Evolutionary conservation across 2,113 vertebrate genomes (phyloP), one percentile per base, ranked within the genome.

Genomic region (Chlorocebus sabaeus): DNA sequence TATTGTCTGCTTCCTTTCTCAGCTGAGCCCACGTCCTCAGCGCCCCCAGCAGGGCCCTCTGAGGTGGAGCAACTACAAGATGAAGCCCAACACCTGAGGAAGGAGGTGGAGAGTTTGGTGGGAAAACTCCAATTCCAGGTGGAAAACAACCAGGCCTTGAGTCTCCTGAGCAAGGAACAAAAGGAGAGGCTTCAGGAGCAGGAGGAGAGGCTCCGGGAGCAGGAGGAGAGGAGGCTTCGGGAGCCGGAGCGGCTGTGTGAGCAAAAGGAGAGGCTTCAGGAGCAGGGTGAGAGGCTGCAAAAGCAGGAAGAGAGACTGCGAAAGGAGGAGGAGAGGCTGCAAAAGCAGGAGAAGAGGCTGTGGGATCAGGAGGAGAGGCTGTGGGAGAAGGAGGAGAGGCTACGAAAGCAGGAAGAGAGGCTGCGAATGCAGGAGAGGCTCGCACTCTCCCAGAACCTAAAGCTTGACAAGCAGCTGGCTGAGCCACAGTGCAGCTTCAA

Each of bases 381-480:
- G 48, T 14, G 48, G 12, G 3, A 50, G 0, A 0, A 50, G 13
- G 48, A 50, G 13, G 3, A 50, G 50, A 50, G 14, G 14, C 50
- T 50, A 0, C 2, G 45, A 2, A 2, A 11, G 2, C 0, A 48
- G 45, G 48, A 50, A 3, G 48, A 50, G 99, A 99, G 38, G 99
- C 99, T 97, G 8, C 8, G 7, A 45, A 45, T 1, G 45, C 45
- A 45, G 8, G 50, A 16, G 99, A 99, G 38, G 99, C 99, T 97
- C 99, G 99, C 99, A 0, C 98, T 99, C 87, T 99, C 99, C 85
- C 99, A 99, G 98, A 99, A 99, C 98, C 99, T 99, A 0, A 99
- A 99, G 16, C 99, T 99, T 78, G 18, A 52, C 16, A 17, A 52
- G 50, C 50, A 1, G 16, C 50, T 52, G 50, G 50, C 5, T 0